Conservation (phyloP, 2,797 vertebrate species). For the Chlorospingus semifuscus region DNA sequence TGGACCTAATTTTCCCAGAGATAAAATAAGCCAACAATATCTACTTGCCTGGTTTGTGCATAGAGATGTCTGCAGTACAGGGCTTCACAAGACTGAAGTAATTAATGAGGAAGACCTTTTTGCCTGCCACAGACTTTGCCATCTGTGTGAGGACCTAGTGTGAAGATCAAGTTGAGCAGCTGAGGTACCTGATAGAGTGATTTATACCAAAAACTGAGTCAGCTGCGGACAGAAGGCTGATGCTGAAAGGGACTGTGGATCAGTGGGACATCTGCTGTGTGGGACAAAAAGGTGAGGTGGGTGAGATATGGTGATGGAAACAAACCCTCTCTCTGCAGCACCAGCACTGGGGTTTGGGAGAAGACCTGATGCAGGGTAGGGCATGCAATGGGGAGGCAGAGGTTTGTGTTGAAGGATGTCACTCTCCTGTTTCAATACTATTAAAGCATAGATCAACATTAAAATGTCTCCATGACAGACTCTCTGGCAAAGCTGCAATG, state of each 20-base stretch:
- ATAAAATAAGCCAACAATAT: background rate
- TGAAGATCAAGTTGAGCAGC: background rate
- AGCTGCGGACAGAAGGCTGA: background rate
- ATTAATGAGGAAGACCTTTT: constrained; percentile 1
- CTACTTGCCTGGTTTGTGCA: background rate
- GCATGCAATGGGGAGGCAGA: fast-evolving
- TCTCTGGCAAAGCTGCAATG: background rate
- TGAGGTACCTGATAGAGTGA: background rate
- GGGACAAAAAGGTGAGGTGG: background rate
- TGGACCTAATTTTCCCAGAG: background rate
- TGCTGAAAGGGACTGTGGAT: fast-evolving
- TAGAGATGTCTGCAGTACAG: background rate
- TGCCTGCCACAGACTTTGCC: background rate
- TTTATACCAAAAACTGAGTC: background rate
- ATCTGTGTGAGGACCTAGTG: background rate
- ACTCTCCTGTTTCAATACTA: background rate
- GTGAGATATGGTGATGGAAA: fast-evolving
- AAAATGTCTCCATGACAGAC: background rate
- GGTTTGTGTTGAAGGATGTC: background rate
- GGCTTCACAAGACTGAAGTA: background rate
- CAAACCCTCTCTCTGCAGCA: background rate
- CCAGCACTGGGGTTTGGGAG: background rate
- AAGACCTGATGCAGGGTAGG: background rate
- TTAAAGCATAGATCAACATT: background rate
- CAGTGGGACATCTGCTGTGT: background rate